phyloP scores from a whole-genome alignment of 2,888 invertebrate genomes.

The Crossocerus cetratus region DNA sequence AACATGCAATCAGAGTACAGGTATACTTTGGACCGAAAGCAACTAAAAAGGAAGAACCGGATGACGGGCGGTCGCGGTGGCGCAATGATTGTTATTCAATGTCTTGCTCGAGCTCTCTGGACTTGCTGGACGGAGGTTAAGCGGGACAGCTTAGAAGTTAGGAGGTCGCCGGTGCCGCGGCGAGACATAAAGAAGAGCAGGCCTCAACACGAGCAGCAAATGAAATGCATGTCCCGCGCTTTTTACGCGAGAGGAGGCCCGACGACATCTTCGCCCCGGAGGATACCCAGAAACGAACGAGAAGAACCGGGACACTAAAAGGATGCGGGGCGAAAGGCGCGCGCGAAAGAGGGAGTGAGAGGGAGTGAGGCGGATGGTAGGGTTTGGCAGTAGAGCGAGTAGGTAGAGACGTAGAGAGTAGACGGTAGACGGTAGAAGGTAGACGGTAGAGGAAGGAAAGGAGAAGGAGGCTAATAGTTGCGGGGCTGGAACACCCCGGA shows the following conservation, averaged over 20 bases:
- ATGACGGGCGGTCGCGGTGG: no score
- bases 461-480: constrained; percentile 42
- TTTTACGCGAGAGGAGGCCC: constrained; percentile 19
- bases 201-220: constrained; percentile 64
- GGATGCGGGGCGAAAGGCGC: constrained; percentile 12
- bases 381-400: constrained; percentile 34
- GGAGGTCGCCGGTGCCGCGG: constrained; percentile 21
- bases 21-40: no score
- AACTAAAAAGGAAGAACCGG: no score
- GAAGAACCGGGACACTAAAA: constrained; percentile 56
- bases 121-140: neutral
- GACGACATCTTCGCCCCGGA: constrained; percentile 36
- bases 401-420: constrained; percentile 30
- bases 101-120: neutral
- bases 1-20: no score
- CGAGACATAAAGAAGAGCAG: constrained; percentile 64
- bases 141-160: neutral
- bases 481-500: constrained; percentile 49
- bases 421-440: neutral
- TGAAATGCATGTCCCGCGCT: constrained; percentile 2
- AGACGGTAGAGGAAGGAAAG: constrained; percentile 26
- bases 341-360: constrained; percentile 10
- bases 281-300: constrained; percentile 61
- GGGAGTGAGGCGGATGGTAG: constrained; percentile 2
- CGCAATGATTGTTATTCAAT: no score